Percentiles rank a stretch among this genome's conserved stretches.
Evolutionary conservation across 2,113 vertebrate genomes (phyloP).

Genomic region (Stegastes partitus): DNA sequence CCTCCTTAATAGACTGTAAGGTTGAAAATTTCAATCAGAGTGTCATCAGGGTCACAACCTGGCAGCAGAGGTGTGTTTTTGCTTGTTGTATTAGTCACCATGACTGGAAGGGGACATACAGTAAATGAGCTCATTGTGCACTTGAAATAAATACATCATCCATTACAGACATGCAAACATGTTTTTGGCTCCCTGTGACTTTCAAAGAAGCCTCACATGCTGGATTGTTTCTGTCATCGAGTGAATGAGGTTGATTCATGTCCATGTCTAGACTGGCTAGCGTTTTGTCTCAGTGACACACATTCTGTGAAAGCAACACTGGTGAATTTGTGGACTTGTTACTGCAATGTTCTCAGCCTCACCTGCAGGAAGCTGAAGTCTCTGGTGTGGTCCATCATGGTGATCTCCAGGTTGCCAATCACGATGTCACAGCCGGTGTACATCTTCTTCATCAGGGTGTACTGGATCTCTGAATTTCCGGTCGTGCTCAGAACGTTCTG

Average conservation of each 20-base stretch:
- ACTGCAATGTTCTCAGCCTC: constrained; percentile 13
- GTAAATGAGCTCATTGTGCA: constrained; percentile 34
- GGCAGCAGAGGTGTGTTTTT: constrained; percentile 5
- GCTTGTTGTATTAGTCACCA: constrained; percentile 22
- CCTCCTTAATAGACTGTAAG: constrained; percentile 93
- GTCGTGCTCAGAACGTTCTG: constrained; percentile 90
- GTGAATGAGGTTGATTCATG: neutral
- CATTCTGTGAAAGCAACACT: neutral
- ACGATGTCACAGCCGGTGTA: constrained; percentile 92
- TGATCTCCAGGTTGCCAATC: constrained; percentile 96
- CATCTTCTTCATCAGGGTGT: constrained; percentile 86
- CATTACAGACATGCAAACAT: neutral
- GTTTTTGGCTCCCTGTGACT: neutral
- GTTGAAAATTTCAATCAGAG: neutral
- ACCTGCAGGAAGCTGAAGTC: constrained; percentile 93
- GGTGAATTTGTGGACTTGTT: neutral
- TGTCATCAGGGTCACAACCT: neutral
- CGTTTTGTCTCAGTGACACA: constrained; percentile 21
- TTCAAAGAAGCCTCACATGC: neutral
- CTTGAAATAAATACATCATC: constrained; percentile 21
- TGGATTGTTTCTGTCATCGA: neutral
- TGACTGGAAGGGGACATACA: neutral
- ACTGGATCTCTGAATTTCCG: constrained; percentile 83
- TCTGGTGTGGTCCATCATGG: constrained; percentile 87
- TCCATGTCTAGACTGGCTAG: constrained; percentile 27